Base-by-base conservation (phyloP, 2,113 vertebrate species). In the Megaleporinus macrocephalus region DNA sequence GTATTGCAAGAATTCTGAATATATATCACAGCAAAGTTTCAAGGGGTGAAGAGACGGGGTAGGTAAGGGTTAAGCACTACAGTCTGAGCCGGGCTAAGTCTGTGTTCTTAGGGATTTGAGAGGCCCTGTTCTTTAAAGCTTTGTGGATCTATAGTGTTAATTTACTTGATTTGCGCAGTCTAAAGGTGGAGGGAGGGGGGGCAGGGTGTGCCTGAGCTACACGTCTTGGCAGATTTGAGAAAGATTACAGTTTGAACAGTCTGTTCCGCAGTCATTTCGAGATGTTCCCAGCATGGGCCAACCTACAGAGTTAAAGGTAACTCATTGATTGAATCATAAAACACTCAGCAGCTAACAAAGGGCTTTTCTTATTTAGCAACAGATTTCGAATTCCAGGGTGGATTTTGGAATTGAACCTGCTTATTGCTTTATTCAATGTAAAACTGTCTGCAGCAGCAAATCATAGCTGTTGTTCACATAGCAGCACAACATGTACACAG, bases 41-140 rank as follows among this genome's bases (percentile, higher is more conserved):
- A 36, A 44, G n/a, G 33, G 33, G 1, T 69, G 41, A 18, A 20
- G 18, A 33, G 20, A 10, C 6, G 41, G 79, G 68, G 20, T n/a
- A 81, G 71, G 66, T 79, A 73, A 70, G 78, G 73, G 86, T 87
- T 87, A 78, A 87, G 55, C 41, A 9, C 73, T 87, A 30, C 53
- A 62, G 82, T 87, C 88, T 83, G 75, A 79, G 70, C 83, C 59
- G 61, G 47, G 68, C 24, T 83, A 91, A 89, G 86, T 90, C 85
- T 87, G 81, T 83, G 79, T 89, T 80, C 74, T 90, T 61, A 84
- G 78, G 82, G 88, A 76, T 90, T 87, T 86, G 68, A 73, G 89
- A 88, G 90, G 87, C 79, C 69, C 80, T 88, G 81, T 83, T 88
- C 79, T 84, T 83, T 82, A 83, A 83, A 88, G 82, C 87, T 73